Evolutionary conservation across 2,888 invertebrate genomes (phyloP).

Genomic region (Drosophila limbata): DNA sequence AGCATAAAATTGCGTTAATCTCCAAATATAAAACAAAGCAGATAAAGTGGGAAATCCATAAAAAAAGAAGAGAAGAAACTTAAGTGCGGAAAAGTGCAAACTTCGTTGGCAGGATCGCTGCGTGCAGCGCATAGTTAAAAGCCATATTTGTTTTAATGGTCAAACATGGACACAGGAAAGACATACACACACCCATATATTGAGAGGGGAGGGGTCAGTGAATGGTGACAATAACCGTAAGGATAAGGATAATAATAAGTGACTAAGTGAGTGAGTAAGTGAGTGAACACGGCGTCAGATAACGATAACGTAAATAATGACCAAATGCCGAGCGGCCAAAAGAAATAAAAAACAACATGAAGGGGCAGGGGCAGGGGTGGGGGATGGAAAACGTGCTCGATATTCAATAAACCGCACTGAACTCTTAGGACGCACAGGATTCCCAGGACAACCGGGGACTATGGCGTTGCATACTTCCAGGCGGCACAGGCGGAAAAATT

Average conservation of each 20-base stretch:
- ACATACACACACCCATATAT: background rate
- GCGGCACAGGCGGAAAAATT: constrained; percentile 55
- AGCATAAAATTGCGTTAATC: background rate
- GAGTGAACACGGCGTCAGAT: constrained; percentile 62
- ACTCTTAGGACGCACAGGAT: constrained; percentile 22
- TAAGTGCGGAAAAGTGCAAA: constrained; percentile 47
- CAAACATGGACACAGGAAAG: constrained; percentile 16
- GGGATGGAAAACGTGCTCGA: constrained; percentile 65
- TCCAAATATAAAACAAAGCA: background rate
- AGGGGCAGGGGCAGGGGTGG: background rate
- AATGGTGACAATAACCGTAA: constrained; percentile 63
- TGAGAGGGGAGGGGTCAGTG: constrained; percentile 1
- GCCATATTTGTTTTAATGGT: constrained; percentile 67
- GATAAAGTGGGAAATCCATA: constrained; percentile 30
- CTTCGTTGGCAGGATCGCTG: constrained; percentile 39
- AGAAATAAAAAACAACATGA: constrained; percentile 16
- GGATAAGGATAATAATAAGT: constrained; percentile 70
- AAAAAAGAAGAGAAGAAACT: constrained; percentile 48
- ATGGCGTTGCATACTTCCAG: constrained; percentile 26
- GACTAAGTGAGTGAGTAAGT: constrained; percentile 69
- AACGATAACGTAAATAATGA: constrained; percentile 82
- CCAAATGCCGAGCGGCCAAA: constrained; percentile 49
- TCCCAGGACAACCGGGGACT: constrained; percentile 11
- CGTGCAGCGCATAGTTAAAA: constrained; percentile 69
- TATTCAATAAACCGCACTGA: constrained; percentile 73